Base-by-base conservation (phyloP, 2,888 invertebrate genomes). In the Bembecia ichneumoniformis region DNA sequence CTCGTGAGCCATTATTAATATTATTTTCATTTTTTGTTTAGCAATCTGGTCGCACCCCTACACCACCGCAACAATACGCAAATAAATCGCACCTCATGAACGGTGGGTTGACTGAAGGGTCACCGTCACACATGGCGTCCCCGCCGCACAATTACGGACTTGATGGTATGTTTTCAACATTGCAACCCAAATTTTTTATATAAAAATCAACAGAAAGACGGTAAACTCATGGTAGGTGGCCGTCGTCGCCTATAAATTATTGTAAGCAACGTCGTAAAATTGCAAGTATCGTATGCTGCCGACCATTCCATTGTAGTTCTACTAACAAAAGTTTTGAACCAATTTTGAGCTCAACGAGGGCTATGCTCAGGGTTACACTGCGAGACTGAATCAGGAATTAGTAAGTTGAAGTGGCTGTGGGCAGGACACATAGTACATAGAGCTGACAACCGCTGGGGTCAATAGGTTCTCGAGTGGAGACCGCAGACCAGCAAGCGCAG, bases 11-110 rank as follows among this genome's bases (percentile, higher is more conserved):
- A n/a, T n/a, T n/a, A n/a, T n/a, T n/a, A n/a, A n/a, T n/a, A n/a
- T n/a, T n/a, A n/a, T n/a, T n/a, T n/a, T n/a, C n/a, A n/a, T 36
- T 36, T 36, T 10, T 40, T 40, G 11, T 40, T 28, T 58, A 81
- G 74, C 83, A 86, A 66, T 64, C 74, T 7, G 86, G 84, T 0
- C 74, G 87, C 1, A 84, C 87, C 0, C 86, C 87, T 0, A 84
- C 87, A 0, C 87, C 87, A 0, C 86, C 87, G 0, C 79, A 81
- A 55, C 84, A 82, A 59, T 86, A 86, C 60, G 64, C 62, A 47
- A 67, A 74, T 0, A 51, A 70, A 0, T 67, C 67, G 0, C 77
- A 77, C 49, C 59, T 79, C 43, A 69, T 79, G 68, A 81, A 81
- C 51, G 81, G 81, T 0, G 71, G 60, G 0, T 57, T 77, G 1